phyloP scores from a whole-genome alignment of 2,113 vertebrate genomes.

The Etheostoma spectabile region DNA sequence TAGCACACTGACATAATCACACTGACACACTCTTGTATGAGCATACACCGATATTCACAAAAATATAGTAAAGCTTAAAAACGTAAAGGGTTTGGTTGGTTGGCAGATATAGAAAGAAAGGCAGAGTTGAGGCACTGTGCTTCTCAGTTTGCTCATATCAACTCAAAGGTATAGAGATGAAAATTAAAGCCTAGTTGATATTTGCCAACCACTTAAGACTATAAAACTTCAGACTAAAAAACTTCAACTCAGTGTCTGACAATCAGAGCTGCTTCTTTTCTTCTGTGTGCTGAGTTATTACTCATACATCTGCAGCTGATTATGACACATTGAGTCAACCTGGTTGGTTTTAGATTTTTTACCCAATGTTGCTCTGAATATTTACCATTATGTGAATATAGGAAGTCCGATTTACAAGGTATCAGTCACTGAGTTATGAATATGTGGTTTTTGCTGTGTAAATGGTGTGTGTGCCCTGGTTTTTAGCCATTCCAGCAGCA shows the following conservation, averaged over 20 bases:
- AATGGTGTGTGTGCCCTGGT: neutral
- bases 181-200: neutral
- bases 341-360: neutral
- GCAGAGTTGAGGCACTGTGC: neutral
- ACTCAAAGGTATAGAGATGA: neutral
- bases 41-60: neutral
- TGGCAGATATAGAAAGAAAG: neutral
- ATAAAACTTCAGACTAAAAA: neutral
- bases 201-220: too few species aligned
- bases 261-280: neutral
- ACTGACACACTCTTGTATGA: conserved; percentile 17
- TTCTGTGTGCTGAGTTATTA: neutral
- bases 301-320: neutral
- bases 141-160: neutral
- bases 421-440: neutral
- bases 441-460: neutral
- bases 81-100: neutral
- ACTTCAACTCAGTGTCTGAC: neutral
- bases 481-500: neutral
- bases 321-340: neutral
- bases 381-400: neutral
- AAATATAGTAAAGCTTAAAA: conserved; percentile 9
- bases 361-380: neutral
- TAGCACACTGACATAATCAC: conserved; percentile 29
- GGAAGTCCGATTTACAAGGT: neutral